A percentile compares a stretch with the other conserved stretches of the same genome.
phyloP scores from a whole-genome alignment of 1,140 invertebrate species.

The Diorhabda sublineata region DNA sequence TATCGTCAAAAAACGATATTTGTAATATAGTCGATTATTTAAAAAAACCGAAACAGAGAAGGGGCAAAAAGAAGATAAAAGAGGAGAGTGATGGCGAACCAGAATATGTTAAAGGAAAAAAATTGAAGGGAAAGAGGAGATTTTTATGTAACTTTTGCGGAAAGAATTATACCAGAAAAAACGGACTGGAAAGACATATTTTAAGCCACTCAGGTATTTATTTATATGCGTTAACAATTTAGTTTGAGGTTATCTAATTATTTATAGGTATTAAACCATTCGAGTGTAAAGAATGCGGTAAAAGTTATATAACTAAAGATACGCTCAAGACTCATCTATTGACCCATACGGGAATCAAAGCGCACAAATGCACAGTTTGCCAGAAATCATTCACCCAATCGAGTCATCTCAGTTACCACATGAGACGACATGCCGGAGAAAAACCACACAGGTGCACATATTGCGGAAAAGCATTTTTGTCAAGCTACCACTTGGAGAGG shows the following conservation, averaged over 20 bases:
- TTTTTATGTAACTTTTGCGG: slow-evolving; percentile 24
- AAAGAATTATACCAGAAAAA: slow-evolving; percentile 23
- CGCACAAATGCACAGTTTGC: slow-evolving; percentile 32
- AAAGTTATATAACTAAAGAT: slow-evolving; percentile 19
- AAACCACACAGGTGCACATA: slow-evolving; percentile 29
- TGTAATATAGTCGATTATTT: slow-evolving; percentile 14
- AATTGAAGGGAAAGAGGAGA: slow-evolving; percentile 11
- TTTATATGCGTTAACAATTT: not conserved
- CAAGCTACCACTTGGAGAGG: slow-evolving; percentile 15
- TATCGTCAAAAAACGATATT: not conserved
- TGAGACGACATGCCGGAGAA: slow-evolving; percentile 32
- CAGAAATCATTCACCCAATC: slow-evolving; percentile 32
- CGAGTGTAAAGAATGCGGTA: slow-evolving; percentile 48
- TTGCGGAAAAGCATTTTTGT: slow-evolving; percentile 37
- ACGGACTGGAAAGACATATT: slow-evolving; percentile 19
- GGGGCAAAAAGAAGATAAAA: slow-evolving; percentile 4
- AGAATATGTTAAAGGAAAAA: slow-evolving; percentile 9
- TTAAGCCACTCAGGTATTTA: slow-evolving; percentile 46
- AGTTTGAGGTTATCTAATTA: not conserved
- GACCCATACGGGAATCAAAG: slow-evolving; percentile 22
- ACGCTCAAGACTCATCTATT: slow-evolving; percentile 26
- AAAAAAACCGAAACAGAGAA: slow-evolving; percentile 7
- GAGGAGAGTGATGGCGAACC: slow-evolving; percentile 18
- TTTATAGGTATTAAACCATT: slow-evolving; percentile 56
- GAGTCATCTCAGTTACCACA: slow-evolving; percentile 28